phyloP scores from a whole-genome alignment of 2,888 invertebrate species.

The Zhuqinia jingwanae region DNA sequence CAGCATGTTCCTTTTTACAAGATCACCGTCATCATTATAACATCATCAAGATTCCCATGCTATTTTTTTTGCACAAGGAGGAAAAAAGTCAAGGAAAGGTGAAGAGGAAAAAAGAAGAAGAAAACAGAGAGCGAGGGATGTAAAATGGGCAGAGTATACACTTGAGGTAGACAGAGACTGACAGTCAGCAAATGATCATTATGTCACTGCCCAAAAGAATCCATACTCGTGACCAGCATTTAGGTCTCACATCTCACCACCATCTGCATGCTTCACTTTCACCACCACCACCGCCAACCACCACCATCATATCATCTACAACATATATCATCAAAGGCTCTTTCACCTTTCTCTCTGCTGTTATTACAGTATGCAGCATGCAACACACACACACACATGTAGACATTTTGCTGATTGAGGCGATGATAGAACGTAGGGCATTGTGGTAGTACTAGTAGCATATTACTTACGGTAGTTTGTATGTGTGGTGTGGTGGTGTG shows the following conservation, averaged over 20 bases:
- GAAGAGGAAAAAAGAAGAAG: too few species aligned
- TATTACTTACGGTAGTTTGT: too few species aligned
- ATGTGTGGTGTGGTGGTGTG: background rate
- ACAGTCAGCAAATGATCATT: conserved; percentile 34
- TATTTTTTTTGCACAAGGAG: background rate
- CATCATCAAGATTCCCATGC: background rate
- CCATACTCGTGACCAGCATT: background rate
- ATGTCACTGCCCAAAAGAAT: conserved; percentile 20
- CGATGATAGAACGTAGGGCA: too few species aligned
- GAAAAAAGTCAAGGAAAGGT: too few species aligned
- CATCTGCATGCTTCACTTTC: background rate
- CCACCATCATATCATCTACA: background rate
- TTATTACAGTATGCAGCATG: too few species aligned
- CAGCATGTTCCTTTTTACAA: background rate
- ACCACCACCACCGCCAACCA: background rate
- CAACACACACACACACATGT: too few species aligned
- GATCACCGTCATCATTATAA: background rate
- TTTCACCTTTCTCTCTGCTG: too few species aligned
- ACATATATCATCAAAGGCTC: too few species aligned
- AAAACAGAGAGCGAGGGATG: too few species aligned
- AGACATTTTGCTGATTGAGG: too few species aligned
- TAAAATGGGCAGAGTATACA: background rate
- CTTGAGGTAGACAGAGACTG: background rate
- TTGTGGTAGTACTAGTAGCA: too few species aligned
- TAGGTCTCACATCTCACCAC: background rate